Evolutionary conservation across 2,113 vertebrate species (phyloP).

Genomic region (Theristicus caerulescens): DNA sequence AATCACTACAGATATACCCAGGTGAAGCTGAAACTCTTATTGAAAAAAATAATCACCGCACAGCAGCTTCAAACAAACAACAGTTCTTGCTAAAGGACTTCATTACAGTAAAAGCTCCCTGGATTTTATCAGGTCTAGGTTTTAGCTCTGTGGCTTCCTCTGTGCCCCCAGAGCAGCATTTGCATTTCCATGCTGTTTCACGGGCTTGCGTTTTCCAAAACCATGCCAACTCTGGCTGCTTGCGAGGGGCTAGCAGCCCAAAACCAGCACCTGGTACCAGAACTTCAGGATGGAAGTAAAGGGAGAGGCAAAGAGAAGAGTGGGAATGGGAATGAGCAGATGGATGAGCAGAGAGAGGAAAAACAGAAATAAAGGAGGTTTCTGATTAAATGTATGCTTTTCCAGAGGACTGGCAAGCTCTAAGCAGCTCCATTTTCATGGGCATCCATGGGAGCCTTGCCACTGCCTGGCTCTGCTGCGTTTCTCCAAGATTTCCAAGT

Average conservation of each 20-base stretch:
- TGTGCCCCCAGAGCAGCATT: neutral
- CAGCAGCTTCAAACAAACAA: neutral
- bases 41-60: neutral
- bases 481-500: neutral
- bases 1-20: neutral
- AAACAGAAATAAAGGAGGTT: neutral
- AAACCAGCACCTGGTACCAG: neutral
- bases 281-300: neutral
- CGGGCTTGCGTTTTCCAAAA: neutral
- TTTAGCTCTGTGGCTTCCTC: neutral
- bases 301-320: neutral
- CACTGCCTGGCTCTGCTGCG: neutral
- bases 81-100: neutral
- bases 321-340: neutral
- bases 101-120: neutral
- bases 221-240: neutral
- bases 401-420: neutral
- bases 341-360: neutral
- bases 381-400: neutral
- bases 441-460: neutral
- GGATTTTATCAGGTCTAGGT: neutral
- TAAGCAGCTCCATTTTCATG: neutral
- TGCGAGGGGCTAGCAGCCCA: neutral
- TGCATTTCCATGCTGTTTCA: neutral
- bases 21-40: neutral